These are phyloP conservation scores for Tipula unca DNA, from an alignment of 2,888 invertebrate species.

Conservation along the genomic window DNA sequence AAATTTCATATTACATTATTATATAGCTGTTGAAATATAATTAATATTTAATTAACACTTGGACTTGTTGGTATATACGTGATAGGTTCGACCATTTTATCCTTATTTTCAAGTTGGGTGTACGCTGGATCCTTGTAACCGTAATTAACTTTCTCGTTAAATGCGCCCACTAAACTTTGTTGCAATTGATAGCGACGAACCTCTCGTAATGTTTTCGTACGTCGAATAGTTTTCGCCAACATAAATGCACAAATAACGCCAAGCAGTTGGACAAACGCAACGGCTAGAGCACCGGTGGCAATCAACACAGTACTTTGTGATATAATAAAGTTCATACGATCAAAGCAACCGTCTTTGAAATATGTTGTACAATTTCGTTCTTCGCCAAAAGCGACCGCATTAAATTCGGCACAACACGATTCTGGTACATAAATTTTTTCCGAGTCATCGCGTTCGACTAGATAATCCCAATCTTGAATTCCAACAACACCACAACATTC, in stretches of 20 bases:
- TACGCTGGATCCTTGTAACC: conserved; percentile 32
- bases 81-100: conserved; percentile 31
- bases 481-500: conserved; percentile 58
- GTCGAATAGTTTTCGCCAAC: conserved; percentile 75
- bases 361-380: conserved; percentile 32
- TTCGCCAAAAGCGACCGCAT: background rate
- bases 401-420: conserved; percentile 50
- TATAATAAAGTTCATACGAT: conserved; percentile 51
- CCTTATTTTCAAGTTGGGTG: conserved; percentile 36
- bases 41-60: conserved; percentile 34
- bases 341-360: conserved; percentile 49
- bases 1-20: conserved; percentile 3
- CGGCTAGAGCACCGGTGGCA: conserved; percentile 68
- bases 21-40: background rate
- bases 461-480: conserved; percentile 52
- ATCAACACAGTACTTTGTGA: conserved; percentile 62
- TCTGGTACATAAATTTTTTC: conserved; percentile 39
- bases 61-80: conserved; percentile 38
- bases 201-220: conserved; percentile 63
- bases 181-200: conserved; percentile 57
- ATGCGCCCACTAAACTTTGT: conserved; percentile 38
- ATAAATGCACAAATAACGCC: conserved; percentile 85
- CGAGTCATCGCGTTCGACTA: conserved; percentile 26
- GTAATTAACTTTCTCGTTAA: conserved; percentile 32
- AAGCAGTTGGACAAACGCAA: conserved; percentile 71